Conservation (phyloP, 2,797 vertebrate species). For the Halcyon chelicuti region DNA sequence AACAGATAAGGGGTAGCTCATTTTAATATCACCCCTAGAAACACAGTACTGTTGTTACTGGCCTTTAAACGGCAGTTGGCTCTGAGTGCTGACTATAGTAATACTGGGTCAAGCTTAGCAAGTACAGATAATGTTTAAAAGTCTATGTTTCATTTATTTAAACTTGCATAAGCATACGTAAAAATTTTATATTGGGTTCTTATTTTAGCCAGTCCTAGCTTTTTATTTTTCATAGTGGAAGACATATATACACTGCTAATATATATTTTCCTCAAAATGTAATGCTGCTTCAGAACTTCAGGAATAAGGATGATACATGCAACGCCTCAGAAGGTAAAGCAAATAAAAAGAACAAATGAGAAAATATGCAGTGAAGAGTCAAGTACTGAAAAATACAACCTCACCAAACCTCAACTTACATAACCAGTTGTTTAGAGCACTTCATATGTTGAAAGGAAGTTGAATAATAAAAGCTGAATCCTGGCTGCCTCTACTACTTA, state of each 20-base stretch:
- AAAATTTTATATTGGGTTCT: background rate
- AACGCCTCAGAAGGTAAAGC: background rate
- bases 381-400: background rate
- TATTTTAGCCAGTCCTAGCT: background rate
- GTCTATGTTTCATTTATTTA: background rate
- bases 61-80: background rate
- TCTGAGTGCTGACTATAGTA: background rate
- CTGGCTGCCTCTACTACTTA: slow-evolving; percentile 9
- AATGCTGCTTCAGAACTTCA: background rate
- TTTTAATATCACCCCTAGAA: background rate
- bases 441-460: background rate
- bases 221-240: background rate
- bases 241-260: background rate
- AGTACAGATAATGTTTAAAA: background rate
- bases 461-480: slow-evolving; percentile 8
- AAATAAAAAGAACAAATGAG: background rate
- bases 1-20: background rate
- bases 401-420: background rate
- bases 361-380: background rate
- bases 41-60: background rate
- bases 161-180: background rate
- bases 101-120: background rate
- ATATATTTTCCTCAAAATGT: background rate
- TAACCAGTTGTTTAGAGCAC: slow-evolving; percentile 2
- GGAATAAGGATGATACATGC: background rate